Evolutionary conservation across 2,888 invertebrate species (phyloP), one percentile per base, ranked within the genome.

Genomic region (Drosophila paranaensis): DNA sequence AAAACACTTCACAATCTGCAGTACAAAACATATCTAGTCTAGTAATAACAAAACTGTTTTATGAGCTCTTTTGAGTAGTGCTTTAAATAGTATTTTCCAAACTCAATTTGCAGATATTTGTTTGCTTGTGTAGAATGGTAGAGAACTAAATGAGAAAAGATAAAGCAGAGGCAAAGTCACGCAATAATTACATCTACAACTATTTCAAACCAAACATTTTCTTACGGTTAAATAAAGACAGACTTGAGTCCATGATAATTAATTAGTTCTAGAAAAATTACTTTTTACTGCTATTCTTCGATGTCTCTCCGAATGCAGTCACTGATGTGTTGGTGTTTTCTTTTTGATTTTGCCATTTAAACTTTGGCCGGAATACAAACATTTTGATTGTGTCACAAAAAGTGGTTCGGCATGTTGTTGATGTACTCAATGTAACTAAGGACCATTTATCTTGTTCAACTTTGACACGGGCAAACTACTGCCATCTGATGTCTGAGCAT

Each of bases 391-490:
- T 61, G 54, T 35, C 71, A 60, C 33, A 61, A 54, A 50, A 64
- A 58, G 48, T 48, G 27, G 43, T 65, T 70, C 45, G 74, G 56
- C 71, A 74, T 73, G 72, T 77, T 71, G 77, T 65, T 63, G 74
- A 71, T 70, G 71, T 46, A 72, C 67, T 65, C 51, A 57, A 62
- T 77, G 69, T 61, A 58, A 70, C 74, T 60, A 76, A 82, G 74
- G 71, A 76, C 76, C 87, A 87, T 87, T 87, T 87, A 87, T 85
- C 82, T 80, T 80, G 67, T 82, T 82, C 87, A 85, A 82, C 76
- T 80, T 78, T 71, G 74, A 69, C 80, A 80, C 54, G 74, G 66
- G 80, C 68, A 84, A 84, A 85, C 87, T 78, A 75, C 78, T 87
- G 88, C 68, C 80, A 87, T 76, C 69, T 77, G 84, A 82, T 82